Evolutionary conservation across 1,140 invertebrate genomes (phyloP), one percentile per base, ranked within the genome.

Genomic region (Agrypnia vestita): DNA sequence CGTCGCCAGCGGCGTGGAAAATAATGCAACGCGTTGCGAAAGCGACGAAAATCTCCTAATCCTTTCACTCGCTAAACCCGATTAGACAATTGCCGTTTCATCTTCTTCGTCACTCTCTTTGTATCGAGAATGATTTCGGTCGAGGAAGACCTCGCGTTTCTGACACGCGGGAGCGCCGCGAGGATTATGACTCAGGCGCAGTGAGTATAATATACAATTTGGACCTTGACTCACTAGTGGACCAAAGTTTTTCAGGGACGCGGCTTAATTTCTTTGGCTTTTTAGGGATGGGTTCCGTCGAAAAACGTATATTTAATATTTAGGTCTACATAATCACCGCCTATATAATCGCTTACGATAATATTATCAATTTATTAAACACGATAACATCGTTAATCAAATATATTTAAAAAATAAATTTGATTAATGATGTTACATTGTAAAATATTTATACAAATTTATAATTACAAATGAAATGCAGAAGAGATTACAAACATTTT

Each of bases 121-220:
- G 43, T 49, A 25, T 49, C 43, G 11, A 6, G 44, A 19, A 15
- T 9, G 67, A 15, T 71, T 17, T 15, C n/a, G n/a, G n/a, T n/a
- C n/a, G n/a, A n/a, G 8, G 64, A 4, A 69, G 43, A 69, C 44
- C 44, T 69, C 44, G 64, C 46, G 64, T 44, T 69, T 46, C 44
- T 69, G 64, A 69, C 64, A 69, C 64, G n/a, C 46, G 64, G n/a
- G 17, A 46, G 64, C 1, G 46, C n/a, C 43, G 44, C 46, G 7
- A 47, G 0, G n/a, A 44, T 46, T 69, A 17, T 69, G 64, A 69
- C 35, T 69, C 64, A 69, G 64, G 19, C 46, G 64, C 44, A 17
- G 13, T 69, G 64, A 35, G 25, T 35, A 35, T 35, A 35, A 35
- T 35, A 35, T 35, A 35, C 25, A 35, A 35, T 35, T 51, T 51